phyloP scores from a whole-genome alignment of 1,140 invertebrate species.

The Saccostrea glomerata region DNA sequence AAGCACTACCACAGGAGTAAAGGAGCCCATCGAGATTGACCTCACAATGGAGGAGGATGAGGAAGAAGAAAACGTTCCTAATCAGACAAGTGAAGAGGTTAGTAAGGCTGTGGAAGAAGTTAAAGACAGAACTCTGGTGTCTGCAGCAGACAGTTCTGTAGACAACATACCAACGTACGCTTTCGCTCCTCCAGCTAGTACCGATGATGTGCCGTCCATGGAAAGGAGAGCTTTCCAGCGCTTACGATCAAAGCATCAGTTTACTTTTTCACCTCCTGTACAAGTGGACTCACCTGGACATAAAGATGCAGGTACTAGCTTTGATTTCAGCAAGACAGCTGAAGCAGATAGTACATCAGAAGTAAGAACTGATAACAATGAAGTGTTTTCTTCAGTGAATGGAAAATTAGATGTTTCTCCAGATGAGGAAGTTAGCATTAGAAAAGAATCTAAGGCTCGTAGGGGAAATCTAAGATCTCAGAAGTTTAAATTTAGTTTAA shows the following conservation, averaged over 20 bases:
- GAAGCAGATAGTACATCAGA: slow-evolving; percentile 20
- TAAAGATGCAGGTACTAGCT: neutral
- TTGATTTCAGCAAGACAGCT: slow-evolving; percentile 34
- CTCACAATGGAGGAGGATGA: slow-evolving; percentile 37
- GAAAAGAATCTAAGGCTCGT: neutral
- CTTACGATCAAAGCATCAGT: slow-evolving; percentile 19
- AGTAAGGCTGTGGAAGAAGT: slow-evolving; percentile 5
- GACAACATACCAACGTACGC: slow-evolving; percentile 16
- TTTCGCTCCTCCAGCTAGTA: slow-evolving; percentile 20
- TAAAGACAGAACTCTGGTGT: slow-evolving; percentile 22
- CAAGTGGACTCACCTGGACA: slow-evolving; percentile 21
- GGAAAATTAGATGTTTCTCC: slow-evolving; percentile 12
- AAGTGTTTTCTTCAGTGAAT: slow-evolving; percentile 18
- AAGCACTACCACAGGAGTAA: slow-evolving; percentile 3
- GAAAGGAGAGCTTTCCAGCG: slow-evolving; percentile 29
- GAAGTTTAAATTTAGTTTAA: slow-evolving; percentile 27
- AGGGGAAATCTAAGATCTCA: slow-evolving; percentile 4
- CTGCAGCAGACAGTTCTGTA: slow-evolving; percentile 24
- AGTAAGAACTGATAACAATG: slow-evolving; percentile 1
- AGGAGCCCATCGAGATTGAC: slow-evolving; percentile 38
- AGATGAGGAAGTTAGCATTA: neutral
- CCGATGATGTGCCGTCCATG: neutral
- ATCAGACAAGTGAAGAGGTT: slow-evolving; percentile 5
- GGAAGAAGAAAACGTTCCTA: neutral
- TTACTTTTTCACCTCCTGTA: slow-evolving; percentile 43